phyloP scores from a whole-genome alignment of 1,140 invertebrate species.

The Adoxophyes honmai region DNA sequence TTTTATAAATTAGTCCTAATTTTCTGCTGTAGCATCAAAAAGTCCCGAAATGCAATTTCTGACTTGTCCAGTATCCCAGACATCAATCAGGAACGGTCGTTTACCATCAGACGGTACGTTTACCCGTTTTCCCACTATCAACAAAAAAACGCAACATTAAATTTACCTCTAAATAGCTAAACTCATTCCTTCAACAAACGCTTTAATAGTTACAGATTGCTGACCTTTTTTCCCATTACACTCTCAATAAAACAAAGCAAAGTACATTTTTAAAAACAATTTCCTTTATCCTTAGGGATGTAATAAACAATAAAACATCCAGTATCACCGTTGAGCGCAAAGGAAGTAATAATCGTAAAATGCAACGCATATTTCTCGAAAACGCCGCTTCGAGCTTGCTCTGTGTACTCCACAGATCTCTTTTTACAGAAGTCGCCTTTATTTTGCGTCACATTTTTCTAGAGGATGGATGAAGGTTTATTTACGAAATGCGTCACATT shows the following conservation, averaged over 20 bases:
- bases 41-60: too few relatives aligned
- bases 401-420: not conserved
- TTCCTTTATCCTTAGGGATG: not conserved
- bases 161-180: too few relatives aligned
- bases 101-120: too few relatives aligned
- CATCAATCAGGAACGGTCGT: too few relatives aligned
- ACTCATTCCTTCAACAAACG: too few relatives aligned
- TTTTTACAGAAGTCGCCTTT: not conserved
- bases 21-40: too few relatives aligned
- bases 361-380: slow-evolving; percentile 17
- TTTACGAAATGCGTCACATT: not conserved
- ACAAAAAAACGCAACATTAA: too few relatives aligned
- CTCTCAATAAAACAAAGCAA: not conserved
- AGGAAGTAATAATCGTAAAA: slow-evolving; percentile 21
- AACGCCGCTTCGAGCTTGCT: slow-evolving; percentile 6
- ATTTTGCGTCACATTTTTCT: not conserved
- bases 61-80: too few relatives aligned
- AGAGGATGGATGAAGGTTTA: not conserved
- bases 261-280: not conserved
- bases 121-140: too few relatives aligned
- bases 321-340: slow-evolving; percentile 9
- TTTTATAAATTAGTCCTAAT: too few relatives aligned
- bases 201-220: too few relatives aligned
- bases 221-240: too few relatives aligned
- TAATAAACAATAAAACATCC: not conserved